Conservation (phyloP, 2,888 invertebrate genomes). For the Ceramica pisi region DNA sequence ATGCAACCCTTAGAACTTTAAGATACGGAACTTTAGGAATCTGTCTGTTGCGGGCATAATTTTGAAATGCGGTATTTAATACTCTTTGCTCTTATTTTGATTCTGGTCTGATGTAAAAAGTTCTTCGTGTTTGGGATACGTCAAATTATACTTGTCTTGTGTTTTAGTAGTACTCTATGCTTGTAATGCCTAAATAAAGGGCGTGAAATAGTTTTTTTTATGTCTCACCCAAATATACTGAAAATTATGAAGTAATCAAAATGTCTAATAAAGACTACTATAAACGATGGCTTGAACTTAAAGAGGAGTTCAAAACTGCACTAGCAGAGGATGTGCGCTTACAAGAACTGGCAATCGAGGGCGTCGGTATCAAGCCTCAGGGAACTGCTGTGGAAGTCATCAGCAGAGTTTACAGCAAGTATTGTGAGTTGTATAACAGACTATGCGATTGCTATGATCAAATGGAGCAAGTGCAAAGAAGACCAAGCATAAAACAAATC, state of each 20-base stretch:
- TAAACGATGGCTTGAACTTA: slow-evolving; percentile 81
- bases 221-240: neutral
- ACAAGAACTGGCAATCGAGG: slow-evolving; percentile 77
- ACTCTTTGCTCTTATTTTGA: slow-evolving; percentile 9
- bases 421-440: slow-evolving; percentile 89
- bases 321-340: slow-evolving; percentile 80
- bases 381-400: slow-evolving; percentile 87
- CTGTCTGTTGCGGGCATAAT: neutral
- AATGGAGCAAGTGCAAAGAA: slow-evolving; percentile 91
- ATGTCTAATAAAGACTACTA: slow-evolving; percentile 85
- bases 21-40: slow-evolving; percentile 49
- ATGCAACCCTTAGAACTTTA: slow-evolving; percentile 71
- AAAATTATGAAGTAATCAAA: slow-evolving; percentile 36
- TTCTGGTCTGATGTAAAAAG: neutral
- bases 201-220: neutral
- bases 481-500: slow-evolving; percentile 89
- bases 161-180: no score
- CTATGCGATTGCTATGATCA: slow-evolving; percentile 92
- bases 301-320: slow-evolving; percentile 74
- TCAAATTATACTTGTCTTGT: slow-evolving; percentile 13
- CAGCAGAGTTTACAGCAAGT: slow-evolving; percentile 88
- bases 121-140: neutral
- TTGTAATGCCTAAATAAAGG: neutral
- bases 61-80: neutral
- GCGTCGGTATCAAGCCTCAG: slow-evolving; percentile 85